A percentile compares a stretch with the other conserved stretches of the same genome.
Evolutionary conservation across 1,140 invertebrate genomes (phyloP).

Genomic region (Coptotermes formosanus): DNA sequence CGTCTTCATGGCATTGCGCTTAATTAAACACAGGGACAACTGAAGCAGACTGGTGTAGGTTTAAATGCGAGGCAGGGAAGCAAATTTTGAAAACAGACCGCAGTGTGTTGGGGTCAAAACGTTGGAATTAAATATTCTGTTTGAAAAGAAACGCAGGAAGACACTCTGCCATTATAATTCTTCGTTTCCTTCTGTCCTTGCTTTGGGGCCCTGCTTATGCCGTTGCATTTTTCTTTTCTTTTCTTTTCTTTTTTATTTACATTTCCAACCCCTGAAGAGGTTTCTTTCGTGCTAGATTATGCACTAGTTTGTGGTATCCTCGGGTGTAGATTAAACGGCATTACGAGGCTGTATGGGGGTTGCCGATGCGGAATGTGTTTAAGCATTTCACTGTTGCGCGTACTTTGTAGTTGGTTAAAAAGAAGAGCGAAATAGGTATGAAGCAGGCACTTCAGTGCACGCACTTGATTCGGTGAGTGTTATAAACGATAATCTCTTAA

Average conservation of each 20-base stretch:
- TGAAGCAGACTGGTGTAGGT: background rate
- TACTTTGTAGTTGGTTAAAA: background rate
- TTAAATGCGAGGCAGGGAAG: background rate
- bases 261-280: background rate
- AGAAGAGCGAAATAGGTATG: background rate
- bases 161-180: background rate
- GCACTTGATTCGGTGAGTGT: background rate
- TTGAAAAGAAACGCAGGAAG: background rate
- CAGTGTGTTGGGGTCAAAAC: background rate
- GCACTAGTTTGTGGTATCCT: background rate
- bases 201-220: background rate
- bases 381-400: background rate
- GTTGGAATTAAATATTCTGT: background rate
- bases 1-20: background rate
- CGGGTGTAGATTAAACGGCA: background rate
- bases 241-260: too few species aligned
- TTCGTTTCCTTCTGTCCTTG: background rate
- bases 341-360: background rate
- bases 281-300: background rate
- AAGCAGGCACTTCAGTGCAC: background rate
- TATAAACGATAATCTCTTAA: background rate
- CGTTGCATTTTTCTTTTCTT: background rate
- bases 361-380: background rate
- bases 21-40: background rate
- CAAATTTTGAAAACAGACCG: background rate